Conservation (phyloP, 2,888 invertebrate genomes). For the Aphodius sticticus region DNA sequence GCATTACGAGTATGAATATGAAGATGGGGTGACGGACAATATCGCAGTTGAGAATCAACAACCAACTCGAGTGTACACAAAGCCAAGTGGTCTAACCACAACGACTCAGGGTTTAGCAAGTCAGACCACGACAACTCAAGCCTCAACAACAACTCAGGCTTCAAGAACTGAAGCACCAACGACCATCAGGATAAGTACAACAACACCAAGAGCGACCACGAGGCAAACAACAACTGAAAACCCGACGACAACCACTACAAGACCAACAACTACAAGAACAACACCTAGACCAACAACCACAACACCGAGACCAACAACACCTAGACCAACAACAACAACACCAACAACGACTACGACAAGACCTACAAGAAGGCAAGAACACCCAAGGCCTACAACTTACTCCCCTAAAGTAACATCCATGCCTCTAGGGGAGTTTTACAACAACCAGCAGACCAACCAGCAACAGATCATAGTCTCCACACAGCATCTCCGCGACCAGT, state of each 20-base stretch:
- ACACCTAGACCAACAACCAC: slow-evolving; percentile 16
- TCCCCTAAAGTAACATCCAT: slow-evolving; percentile 56
- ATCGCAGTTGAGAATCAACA: slow-evolving; percentile 51
- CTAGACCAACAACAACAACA: slow-evolving; percentile 39
- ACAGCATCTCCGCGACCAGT: slow-evolving; percentile 56
- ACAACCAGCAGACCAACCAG: slow-evolving; percentile 16
- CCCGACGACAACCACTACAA: slow-evolving; percentile 35
- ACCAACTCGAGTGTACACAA: neutral
- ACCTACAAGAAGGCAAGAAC: slow-evolving; percentile 25
- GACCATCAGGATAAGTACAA: slow-evolving; percentile 41
- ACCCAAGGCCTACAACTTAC: slow-evolving; percentile 31
- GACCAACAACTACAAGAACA: slow-evolving; percentile 32
- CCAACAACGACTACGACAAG: slow-evolving; percentile 14
- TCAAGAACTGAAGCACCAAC: slow-evolving; percentile 41
- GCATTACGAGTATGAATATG: slow-evolving; percentile 53
- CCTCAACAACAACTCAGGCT: slow-evolving; percentile 26
- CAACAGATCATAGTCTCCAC: slow-evolving; percentile 56
- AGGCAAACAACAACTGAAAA: slow-evolving; percentile 37
- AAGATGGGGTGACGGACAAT: slow-evolving; percentile 49
- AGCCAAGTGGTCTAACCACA: slow-evolving; percentile 24
- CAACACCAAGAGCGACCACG: slow-evolving; percentile 33
- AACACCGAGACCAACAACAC: slow-evolving; percentile 36
- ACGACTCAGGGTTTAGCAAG: neutral
- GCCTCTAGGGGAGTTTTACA: slow-evolving; percentile 58
- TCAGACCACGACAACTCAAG: neutral